Evolutionary conservation across 2,888 invertebrate species (phyloP), one percentile per base, ranked within the genome.

Genomic region (Ophion slaviceki): DNA sequence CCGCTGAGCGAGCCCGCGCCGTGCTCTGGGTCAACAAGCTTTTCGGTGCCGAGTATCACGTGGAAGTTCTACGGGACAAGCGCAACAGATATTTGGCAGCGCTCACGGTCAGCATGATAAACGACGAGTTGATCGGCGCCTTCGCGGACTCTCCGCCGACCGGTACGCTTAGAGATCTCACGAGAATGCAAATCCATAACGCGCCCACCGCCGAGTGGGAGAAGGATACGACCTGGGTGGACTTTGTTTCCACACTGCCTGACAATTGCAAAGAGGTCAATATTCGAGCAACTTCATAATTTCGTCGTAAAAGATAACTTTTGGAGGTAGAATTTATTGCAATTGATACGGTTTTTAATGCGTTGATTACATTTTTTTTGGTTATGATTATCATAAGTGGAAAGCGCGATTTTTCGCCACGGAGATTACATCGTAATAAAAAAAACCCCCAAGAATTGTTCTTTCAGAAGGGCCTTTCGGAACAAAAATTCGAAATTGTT

Each of bases 1-100:
- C 93, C 53, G 79, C 86, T 3, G 94, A 94, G 78, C 92, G 94
- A 77, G 89, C 91, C 36, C 88, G 90, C 36, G 92, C 94, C 11
- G 90, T 94, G 14, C 94, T 94, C 0, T 95, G 95, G 95, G 91
- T 94, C 3, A 92, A 92, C 85, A 95, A 95, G 89, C 90, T 95
- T 1, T 95, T 95, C 87, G 91, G 94, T 47, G 94, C 95, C 1
- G 95, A 95, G 88, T 95, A 95, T 88, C 94, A 95, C 86, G 94
- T 94, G 67, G 91, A 93, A 0, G 91, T 92, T 61, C 91, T 95
- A 32, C 91, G 94, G 61, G 94, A 94, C 86, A 95, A 95, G 86
- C 90, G 95, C 24, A 95, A 95, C 89, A 93, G 93, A 94, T 95
- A 94, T 88, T 89, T 95, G n/a, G 89, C 94, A 1, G 93, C 92